Evolutionary conservation across 2,888 invertebrate genomes (phyloP).

Genomic region (Tinea trinotella): DNA sequence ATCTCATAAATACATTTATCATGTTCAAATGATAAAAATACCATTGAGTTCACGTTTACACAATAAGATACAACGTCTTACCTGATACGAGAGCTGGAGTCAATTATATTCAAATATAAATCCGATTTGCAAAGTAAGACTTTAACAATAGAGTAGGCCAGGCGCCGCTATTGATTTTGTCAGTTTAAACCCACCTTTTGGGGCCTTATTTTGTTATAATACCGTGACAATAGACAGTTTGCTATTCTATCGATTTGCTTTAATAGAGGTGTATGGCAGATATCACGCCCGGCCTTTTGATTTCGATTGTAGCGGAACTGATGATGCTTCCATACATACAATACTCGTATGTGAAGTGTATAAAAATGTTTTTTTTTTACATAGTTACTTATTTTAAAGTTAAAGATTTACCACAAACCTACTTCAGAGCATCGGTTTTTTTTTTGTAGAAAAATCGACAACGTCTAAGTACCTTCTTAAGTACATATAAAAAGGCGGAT

Average conservation of each 20-base stretch:
- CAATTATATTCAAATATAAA: constrained; percentile 73
- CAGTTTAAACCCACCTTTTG: constrained; percentile 29
- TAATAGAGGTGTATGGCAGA: constrained; percentile 14
- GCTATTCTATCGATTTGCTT: constrained; percentile 20
- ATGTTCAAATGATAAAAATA: constrained; percentile 67
- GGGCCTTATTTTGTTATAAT: constrained; percentile 35
- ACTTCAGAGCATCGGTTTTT: too few species aligned
- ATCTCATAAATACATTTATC: constrained; percentile 69
- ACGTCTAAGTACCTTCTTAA: too few species aligned
- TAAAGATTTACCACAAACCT: too few species aligned
- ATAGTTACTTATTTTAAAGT: too few species aligned
- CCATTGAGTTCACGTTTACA: constrained; percentile 62
- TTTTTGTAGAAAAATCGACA: too few species aligned
- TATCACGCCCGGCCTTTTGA: constrained; percentile 4
- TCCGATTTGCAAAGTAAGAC: constrained; percentile 70
- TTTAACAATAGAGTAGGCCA: constrained; percentile 55
- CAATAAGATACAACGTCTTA: constrained; percentile 59
- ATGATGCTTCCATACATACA: neutral
- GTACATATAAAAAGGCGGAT: too few species aligned
- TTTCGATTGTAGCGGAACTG: constrained; percentile 2
- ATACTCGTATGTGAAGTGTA: neutral
- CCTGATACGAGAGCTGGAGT: constrained; percentile 64
- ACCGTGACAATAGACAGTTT: constrained; percentile 32
- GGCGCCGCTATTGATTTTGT: constrained; percentile 39
- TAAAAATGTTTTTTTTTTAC: too few species aligned